Percentiles rank a stretch among this genome's conserved stretches.
phyloP scores from a whole-genome alignment of 2,797 vertebrate genomes.

The Sebastes nivosus region DNA sequence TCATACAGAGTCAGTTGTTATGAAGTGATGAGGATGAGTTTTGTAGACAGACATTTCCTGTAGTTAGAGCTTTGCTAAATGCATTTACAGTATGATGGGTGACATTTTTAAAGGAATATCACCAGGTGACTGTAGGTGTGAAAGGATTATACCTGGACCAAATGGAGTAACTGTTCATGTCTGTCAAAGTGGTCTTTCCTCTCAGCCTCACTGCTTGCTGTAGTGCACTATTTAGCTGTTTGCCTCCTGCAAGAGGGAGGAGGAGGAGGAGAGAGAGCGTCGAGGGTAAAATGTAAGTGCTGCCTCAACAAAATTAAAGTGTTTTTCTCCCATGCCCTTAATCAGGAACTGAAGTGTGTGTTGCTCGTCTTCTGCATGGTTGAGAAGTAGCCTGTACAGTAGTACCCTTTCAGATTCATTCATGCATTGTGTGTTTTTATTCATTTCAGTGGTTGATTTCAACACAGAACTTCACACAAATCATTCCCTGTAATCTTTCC shows the following conservation, averaged over 20 bases:
- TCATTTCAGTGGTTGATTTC: background rate
- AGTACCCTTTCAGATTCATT: background rate
- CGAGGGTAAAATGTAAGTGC: background rate
- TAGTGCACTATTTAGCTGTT: constrained; percentile 5
- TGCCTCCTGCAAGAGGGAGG: background rate
- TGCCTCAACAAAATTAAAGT: background rate
- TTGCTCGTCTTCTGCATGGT: background rate
- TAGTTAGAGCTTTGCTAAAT: background rate
- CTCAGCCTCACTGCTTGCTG: background rate
- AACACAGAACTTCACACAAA: background rate
- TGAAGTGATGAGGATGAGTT: background rate
- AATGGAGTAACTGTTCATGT: background rate
- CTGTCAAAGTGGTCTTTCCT: background rate
- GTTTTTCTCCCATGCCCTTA: background rate
- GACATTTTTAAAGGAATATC: background rate
- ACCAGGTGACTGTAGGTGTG: background rate
- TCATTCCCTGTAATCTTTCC: background rate
- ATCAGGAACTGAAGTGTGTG: background rate
- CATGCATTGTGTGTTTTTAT: background rate
- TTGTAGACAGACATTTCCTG: background rate
- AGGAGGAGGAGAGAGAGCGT: background rate
- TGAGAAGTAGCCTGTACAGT: background rate
- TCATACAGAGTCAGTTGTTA: background rate
- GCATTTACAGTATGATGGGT: background rate
- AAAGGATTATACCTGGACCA: background rate